Conservation (phyloP, 2,888 invertebrate species). For the Apocheima hispidaria region DNA sequence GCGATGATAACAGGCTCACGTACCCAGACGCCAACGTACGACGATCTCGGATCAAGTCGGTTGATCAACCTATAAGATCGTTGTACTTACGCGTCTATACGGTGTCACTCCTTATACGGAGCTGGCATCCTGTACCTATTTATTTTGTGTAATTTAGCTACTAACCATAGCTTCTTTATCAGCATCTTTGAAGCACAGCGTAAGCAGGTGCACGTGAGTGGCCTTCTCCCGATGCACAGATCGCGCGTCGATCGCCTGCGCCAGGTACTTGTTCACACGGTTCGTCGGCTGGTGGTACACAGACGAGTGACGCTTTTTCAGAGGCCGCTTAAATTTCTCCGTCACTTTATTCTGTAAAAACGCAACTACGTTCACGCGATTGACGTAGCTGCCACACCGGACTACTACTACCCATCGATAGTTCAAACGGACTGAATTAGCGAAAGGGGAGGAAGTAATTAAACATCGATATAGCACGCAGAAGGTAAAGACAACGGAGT, state of each 20-base stretch:
- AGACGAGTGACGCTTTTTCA: conserved; percentile 95
- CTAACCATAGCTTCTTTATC: conserved; percentile 92
- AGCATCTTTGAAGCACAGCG: conserved; percentile 93
- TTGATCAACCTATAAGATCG: too few species aligned
- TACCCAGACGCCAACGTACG: too few species aligned
- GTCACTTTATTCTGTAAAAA: conserved; percentile 92
- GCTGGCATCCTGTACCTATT: too few species aligned
- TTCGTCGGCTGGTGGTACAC: conserved; percentile 96
- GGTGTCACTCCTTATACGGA: too few species aligned
- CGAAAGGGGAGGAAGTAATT: conserved; percentile 33
- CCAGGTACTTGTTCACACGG: conserved; percentile 96
- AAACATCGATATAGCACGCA: conserved; percentile 43
- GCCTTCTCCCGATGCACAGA: conserved; percentile 96
- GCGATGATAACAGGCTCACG: too few species aligned
- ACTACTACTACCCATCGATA: conserved; percentile 52
- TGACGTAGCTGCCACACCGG: conserved; percentile 28
- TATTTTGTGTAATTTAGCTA: background rate
- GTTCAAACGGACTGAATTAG: conserved; percentile 31
- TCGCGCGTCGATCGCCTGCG: conserved; percentile 95
- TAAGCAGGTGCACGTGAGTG: conserved; percentile 94
- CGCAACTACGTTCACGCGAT: conserved; percentile 54
- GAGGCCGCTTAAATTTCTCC: conserved; percentile 94
- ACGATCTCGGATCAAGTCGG: too few species aligned
- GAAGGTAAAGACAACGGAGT: conserved; percentile 50
- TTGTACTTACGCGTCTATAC: too few species aligned